Percentiles rank a stretch among this genome's conserved stretches.
Conservation (phyloP, 2,888 invertebrate genomes). For the Agelastica alni region DNA sequence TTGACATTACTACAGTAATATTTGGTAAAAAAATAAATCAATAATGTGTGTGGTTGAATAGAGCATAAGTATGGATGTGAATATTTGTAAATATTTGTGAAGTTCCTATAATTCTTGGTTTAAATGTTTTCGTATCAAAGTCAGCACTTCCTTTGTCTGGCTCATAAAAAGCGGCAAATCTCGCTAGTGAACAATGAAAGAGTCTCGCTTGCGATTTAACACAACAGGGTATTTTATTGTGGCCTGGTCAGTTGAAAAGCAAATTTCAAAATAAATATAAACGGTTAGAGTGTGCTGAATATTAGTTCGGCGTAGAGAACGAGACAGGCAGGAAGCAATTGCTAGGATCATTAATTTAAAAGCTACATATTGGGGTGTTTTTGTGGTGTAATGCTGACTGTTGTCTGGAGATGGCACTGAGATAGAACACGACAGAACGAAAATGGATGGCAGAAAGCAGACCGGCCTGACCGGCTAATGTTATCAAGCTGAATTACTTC, state of each 20-base stretch:
- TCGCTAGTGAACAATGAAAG: slow-evolving; percentile 14
- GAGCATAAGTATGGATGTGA: neutral
- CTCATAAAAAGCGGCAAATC: slow-evolving; percentile 1
- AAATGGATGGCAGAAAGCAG: slow-evolving; percentile 52
- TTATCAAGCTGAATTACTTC: slow-evolving; percentile 27
- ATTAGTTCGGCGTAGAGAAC: slow-evolving; percentile 50
- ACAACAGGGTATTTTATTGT: slow-evolving; percentile 49
- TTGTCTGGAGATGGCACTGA: slow-evolving; percentile 59
- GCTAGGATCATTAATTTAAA: slow-evolving; percentile 58
- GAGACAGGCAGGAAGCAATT: slow-evolving; percentile 55
- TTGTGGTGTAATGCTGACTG: slow-evolving; percentile 58
- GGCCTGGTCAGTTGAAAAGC: slow-evolving; percentile 49
- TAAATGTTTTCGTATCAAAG: neutral
- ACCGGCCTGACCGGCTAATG: slow-evolving; percentile 43
- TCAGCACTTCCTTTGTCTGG: slow-evolving; percentile 7
- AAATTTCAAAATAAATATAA: slow-evolving; percentile 57
- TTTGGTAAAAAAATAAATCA: too few relatives aligned
- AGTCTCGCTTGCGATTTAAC: slow-evolving; percentile 17
- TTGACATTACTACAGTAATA: too few relatives aligned
- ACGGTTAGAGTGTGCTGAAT: slow-evolving; percentile 48
- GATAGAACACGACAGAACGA: slow-evolving; percentile 57
- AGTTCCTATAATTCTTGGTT: neutral
- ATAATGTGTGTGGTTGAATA: too few relatives aligned
- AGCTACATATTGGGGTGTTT: slow-evolving; percentile 58
- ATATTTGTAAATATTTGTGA: neutral